phyloP scores from a whole-genome alignment of 1,140 invertebrate genomes.

The Pachypsylla venusta region DNA sequence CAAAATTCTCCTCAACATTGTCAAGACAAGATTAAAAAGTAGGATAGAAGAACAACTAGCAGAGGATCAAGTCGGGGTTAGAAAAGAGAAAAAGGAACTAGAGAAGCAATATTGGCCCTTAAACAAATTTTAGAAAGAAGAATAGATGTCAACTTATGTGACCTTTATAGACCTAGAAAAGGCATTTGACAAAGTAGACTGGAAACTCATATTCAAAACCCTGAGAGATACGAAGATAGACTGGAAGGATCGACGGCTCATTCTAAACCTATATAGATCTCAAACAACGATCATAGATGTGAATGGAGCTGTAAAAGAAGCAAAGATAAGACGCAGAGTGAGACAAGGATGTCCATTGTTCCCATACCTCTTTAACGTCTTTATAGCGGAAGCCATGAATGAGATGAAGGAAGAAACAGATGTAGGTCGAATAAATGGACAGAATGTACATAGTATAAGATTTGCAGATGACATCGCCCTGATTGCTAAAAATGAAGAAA shows the following conservation, averaged over 20 bases:
- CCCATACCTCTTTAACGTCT: slow-evolving; percentile 18
- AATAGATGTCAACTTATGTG: slow-evolving; percentile 13
- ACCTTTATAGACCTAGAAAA: slow-evolving; percentile 14
- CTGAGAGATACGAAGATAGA: slow-evolving; percentile 10
- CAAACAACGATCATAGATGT: slow-evolving; percentile 12
- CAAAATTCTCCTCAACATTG: slow-evolving; percentile 11
- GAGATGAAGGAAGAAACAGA: slow-evolving; percentile 12
- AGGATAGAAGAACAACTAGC: slow-evolving; percentile 8
- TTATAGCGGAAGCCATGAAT: slow-evolving; percentile 13
- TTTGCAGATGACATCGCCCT: slow-evolving; percentile 16
- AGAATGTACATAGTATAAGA: slow-evolving; percentile 9
- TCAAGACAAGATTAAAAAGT: slow-evolving; percentile 10
- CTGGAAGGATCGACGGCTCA: slow-evolving; percentile 14
- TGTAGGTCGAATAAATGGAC: slow-evolving; percentile 10
- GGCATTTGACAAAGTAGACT: slow-evolving; percentile 14
- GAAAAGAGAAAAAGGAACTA: slow-evolving; percentile 10
- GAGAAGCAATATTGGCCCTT: slow-evolving; percentile 13
- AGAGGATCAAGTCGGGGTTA: slow-evolving; percentile 9
- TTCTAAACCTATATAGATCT: slow-evolving; percentile 11
- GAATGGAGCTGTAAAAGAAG: slow-evolving; percentile 11
- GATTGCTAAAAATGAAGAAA: slow-evolving; percentile 4
- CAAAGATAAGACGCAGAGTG: slow-evolving; percentile 10
- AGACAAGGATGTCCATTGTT: slow-evolving; percentile 19
- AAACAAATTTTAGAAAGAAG: slow-evolving; percentile 13
- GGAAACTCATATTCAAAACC: slow-evolving; percentile 15